Evolutionary conservation across 1,140 invertebrate genomes (phyloP).

Genomic region (Drosophila sechellia): DNA sequence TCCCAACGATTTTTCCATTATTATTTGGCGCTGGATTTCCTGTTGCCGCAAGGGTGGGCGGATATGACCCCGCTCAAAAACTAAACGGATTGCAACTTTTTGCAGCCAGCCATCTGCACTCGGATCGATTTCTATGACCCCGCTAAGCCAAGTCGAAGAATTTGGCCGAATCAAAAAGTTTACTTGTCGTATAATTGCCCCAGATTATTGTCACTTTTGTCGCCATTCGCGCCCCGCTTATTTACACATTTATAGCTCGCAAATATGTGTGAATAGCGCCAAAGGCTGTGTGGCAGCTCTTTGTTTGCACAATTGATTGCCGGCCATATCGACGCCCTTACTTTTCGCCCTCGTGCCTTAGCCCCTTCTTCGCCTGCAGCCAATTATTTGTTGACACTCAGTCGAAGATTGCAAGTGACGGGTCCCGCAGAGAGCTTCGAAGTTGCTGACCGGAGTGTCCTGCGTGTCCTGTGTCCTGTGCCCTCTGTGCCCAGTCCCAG

Average conservation of each 20-base stretch:
- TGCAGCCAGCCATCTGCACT: constrained; percentile 17
- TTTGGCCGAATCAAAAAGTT: constrained; percentile 50
- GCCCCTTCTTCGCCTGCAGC: constrained; percentile 65
- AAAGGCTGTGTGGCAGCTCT: constrained; percentile 29
- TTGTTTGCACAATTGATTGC: constrained; percentile 78
- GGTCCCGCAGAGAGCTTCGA: constrained; percentile 19
- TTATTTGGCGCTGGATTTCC: constrained; percentile 32
- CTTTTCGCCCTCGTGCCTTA: constrained; percentile 3
- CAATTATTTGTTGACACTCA: constrained; percentile 70
- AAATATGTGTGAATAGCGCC: constrained; percentile 51
- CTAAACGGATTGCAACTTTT: constrained; percentile 25
- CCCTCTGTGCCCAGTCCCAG: constrained; percentile 11
- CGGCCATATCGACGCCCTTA: constrained; percentile 32
- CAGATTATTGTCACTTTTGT: constrained; percentile 50
- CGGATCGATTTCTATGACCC: constrained; percentile 26
- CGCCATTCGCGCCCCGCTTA: constrained; percentile 35
- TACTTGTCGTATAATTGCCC: constrained; percentile 64
- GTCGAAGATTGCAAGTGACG: constrained; percentile 55
- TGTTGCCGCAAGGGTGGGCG: background rate
- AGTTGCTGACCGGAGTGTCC: constrained; percentile 13
- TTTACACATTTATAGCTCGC: constrained; percentile 58
- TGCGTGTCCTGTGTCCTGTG: background rate
- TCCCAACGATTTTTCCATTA: constrained; percentile 34
- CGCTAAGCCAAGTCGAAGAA: background rate
- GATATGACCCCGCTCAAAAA: constrained; percentile 12